phyloP scores from a whole-genome alignment of 2,113 vertebrate species.

The Rhizomys pruinosus region DNA sequence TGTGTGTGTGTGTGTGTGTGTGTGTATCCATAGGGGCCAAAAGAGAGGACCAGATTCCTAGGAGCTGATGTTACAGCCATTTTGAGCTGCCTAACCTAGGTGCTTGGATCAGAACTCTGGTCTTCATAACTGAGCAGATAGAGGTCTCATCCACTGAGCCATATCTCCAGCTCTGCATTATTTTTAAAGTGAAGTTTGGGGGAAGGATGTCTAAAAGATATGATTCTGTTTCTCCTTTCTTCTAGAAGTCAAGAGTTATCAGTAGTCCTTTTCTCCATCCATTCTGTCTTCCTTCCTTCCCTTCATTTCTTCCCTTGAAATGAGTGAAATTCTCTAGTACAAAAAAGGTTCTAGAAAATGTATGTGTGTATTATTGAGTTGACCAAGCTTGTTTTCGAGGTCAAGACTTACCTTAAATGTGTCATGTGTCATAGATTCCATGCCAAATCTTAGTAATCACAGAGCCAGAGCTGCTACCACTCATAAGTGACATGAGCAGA shows the following conservation, averaged over 20 bases:
- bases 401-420: background rate
- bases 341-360: background rate
- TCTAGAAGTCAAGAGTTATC: background rate
- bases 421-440: background rate
- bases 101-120: background rate
- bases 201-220: too few relatives aligned
- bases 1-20: background rate
- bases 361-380: background rate
- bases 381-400: background rate
- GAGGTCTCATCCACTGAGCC: background rate
- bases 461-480: background rate
- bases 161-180: background rate
- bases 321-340: background rate
- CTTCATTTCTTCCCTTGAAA: background rate
- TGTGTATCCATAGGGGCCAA: too few relatives aligned
- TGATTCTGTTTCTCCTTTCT: background rate
- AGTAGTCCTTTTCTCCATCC: too few relatives aligned
- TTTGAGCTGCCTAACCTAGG: background rate
- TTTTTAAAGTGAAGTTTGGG: background rate
- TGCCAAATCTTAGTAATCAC: background rate
- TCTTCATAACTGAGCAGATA: background rate
- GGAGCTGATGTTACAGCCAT: background rate
- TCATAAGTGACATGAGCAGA: background rate
- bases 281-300: background rate
- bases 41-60: background rate